These are phyloP conservation scores for Rhinichthys osculus DNA, from an alignment of 2,797 vertebrate species.

Conservation along the genomic window DNA sequence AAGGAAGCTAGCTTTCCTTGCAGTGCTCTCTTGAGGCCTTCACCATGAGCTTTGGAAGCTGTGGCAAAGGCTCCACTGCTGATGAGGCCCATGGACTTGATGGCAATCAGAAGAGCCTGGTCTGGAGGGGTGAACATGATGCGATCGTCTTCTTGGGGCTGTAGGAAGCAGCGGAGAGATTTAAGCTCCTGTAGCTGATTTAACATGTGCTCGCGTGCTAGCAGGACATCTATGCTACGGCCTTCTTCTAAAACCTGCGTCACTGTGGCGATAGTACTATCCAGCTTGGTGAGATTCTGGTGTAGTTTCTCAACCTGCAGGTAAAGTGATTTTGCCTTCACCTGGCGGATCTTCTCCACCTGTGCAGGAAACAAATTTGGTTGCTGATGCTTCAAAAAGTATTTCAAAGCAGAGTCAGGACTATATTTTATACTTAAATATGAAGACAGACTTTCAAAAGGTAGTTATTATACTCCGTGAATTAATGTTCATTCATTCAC, in stretches of 20 bases:
- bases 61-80: constrained; percentile 96
- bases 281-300: constrained; percentile 94
- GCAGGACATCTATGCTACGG: constrained; percentile 90
- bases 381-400: neutral
- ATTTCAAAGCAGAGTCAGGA: neutral
- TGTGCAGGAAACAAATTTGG: constrained; percentile 62
- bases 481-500: constrained; percentile 70
- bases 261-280: constrained; percentile 94
- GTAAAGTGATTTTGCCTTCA: constrained; percentile 98
- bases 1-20: constrained; percentile 94
- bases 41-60: constrained; percentile 93
- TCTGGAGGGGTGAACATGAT: constrained; percentile 98
- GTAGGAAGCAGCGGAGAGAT: constrained; percentile 87
- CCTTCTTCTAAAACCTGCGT: constrained; percentile 97
- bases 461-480: neutral
- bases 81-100: constrained; percentile 96
- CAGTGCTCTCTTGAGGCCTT: constrained; percentile 91
- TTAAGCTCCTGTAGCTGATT: constrained; percentile 97
- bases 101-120: constrained; percentile 91
- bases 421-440: neutral
- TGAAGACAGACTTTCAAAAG: neutral
- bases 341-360: constrained; percentile 99
- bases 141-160: constrained; percentile 95
- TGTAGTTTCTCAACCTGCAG: constrained; percentile 97
- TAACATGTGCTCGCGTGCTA: constrained; percentile 95